These are phyloP conservation scores for Tapirus terrestris DNA, from an alignment of 2,113 vertebrate genomes.

Conservation along the genomic window DNA sequence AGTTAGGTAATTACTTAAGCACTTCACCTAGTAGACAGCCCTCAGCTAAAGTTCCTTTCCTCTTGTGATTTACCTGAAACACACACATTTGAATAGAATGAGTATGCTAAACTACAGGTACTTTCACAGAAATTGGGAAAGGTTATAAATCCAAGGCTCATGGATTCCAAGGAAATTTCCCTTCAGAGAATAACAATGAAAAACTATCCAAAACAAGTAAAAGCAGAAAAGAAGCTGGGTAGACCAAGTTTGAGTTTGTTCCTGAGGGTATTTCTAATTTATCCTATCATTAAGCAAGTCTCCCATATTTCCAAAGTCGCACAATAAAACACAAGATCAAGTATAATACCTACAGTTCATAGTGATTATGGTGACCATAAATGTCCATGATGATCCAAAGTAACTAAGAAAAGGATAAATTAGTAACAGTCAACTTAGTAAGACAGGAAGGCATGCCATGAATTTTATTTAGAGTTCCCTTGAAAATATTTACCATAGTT, in stretches of 20 bases:
- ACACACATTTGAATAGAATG: background rate
- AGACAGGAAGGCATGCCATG: background rate
- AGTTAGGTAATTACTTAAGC: background rate
- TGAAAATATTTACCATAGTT: slow-evolving; percentile 7
- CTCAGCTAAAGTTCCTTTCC: background rate
- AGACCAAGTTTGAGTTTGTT: background rate
- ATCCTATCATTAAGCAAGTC: background rate
- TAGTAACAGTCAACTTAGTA: background rate
- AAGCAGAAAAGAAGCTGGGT: background rate
- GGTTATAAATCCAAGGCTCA: slow-evolving; percentile 6
- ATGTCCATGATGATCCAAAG: background rate
- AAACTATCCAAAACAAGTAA: background rate
- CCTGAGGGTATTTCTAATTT: background rate
- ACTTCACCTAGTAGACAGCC: background rate
- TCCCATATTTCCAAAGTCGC: background rate
- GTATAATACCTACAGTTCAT: background rate
- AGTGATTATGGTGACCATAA: background rate
- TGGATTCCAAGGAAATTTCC: slow-evolving; percentile 3
- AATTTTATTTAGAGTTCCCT: slow-evolving; percentile 24
- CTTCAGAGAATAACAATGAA: slow-evolving; percentile 15
- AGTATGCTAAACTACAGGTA: background rate
- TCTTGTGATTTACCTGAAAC: background rate
- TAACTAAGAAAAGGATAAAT: slow-evolving; percentile 21
- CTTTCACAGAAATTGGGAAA: background rate
- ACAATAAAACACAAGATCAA: background rate